Evolutionary conservation across 2,113 vertebrate species (phyloP).

Genomic region (Menidia beryllina): DNA sequence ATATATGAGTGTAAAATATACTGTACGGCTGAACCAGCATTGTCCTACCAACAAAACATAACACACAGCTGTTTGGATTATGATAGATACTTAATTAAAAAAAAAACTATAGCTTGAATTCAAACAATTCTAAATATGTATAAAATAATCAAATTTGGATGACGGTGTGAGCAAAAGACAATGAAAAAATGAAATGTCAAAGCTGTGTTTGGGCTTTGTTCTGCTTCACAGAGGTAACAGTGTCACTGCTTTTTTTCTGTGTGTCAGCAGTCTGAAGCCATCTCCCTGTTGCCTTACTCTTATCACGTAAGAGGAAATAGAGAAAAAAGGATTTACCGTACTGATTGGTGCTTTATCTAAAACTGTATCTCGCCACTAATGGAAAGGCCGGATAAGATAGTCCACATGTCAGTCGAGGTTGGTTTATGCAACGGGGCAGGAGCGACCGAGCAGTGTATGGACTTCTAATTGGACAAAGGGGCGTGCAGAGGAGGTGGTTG

Average conservation of each 20-base stretch:
- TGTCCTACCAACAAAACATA: not conserved
- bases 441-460: slow-evolving; percentile 26
- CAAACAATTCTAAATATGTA: not conserved
- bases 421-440: slow-evolving; percentile 36
- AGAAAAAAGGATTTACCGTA: not conserved
- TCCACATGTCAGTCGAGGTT: slow-evolving; percentile 22
- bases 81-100: not conserved
- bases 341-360: slow-evolving; percentile 15
- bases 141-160: not conserved
- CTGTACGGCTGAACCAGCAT: no score
- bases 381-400: slow-evolving; percentile 29
- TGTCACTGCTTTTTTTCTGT: slow-evolving; percentile 50
- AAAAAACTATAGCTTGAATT: not conserved
- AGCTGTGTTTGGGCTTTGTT: not conserved
- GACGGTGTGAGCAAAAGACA: slow-evolving; percentile 1
- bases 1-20: not conserved
- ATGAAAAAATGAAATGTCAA: no score
- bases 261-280: slow-evolving; percentile 60
- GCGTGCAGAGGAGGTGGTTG: slow-evolving; percentile 17
- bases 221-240: slow-evolving; percentile 21
- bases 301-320: slow-evolving; percentile 45
- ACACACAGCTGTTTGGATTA: not conserved
- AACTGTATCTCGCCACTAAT: slow-evolving; percentile 13
- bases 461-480: slow-evolving; percentile 56
- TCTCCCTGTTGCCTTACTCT: slow-evolving; percentile 35